Evolutionary conservation across 2,113 vertebrate species (phyloP).

Genomic region (Salvelinus sp.): DNA sequence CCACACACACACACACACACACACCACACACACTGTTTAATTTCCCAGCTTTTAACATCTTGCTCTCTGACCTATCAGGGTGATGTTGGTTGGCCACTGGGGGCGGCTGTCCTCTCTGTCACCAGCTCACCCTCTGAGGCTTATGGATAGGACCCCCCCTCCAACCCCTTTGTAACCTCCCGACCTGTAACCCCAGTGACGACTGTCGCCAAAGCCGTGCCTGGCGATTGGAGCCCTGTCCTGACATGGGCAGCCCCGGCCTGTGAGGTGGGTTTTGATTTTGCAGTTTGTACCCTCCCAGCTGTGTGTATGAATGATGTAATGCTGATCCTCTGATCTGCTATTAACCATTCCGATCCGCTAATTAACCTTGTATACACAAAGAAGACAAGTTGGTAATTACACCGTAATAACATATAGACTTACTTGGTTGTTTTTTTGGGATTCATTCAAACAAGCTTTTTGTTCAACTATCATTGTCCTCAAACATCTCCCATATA

Average conservation of each 20-base stretch:
- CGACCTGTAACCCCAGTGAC: slow-evolving; percentile 50
- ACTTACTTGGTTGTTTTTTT: too few relatives aligned
- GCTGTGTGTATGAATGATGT: too few relatives aligned
- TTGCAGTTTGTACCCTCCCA: too few relatives aligned
- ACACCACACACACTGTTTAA: slow-evolving; percentile 50
- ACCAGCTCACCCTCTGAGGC: slow-evolving; percentile 55
- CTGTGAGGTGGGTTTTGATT: slow-evolving; percentile 73
- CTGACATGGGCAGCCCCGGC: slow-evolving; percentile 85
- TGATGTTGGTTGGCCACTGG: slow-evolving; percentile 66
- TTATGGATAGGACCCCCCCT: slow-evolving; percentile 65
- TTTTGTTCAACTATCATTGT: too few relatives aligned
- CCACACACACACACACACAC: slow-evolving; percentile 24
- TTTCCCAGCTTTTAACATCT: slow-evolving; percentile 57
- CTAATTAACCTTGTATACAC: too few relatives aligned
- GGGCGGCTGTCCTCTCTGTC: slow-evolving; percentile 68
- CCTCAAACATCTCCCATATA: too few relatives aligned
- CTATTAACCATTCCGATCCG: too few relatives aligned
- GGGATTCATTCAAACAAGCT: too few relatives aligned
- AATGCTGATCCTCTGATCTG: too few relatives aligned
- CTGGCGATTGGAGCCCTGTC: slow-evolving; percentile 25
- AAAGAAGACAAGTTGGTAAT: too few relatives aligned
- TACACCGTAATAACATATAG: too few relatives aligned
- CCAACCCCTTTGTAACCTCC: slow-evolving; percentile 12
- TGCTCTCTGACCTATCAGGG: slow-evolving; percentile 62
- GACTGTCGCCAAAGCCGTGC: slow-evolving; percentile 59